Base-by-base conservation (phyloP, 2,113 vertebrate genomes). In the Xiphophorus couchianus region DNA sequence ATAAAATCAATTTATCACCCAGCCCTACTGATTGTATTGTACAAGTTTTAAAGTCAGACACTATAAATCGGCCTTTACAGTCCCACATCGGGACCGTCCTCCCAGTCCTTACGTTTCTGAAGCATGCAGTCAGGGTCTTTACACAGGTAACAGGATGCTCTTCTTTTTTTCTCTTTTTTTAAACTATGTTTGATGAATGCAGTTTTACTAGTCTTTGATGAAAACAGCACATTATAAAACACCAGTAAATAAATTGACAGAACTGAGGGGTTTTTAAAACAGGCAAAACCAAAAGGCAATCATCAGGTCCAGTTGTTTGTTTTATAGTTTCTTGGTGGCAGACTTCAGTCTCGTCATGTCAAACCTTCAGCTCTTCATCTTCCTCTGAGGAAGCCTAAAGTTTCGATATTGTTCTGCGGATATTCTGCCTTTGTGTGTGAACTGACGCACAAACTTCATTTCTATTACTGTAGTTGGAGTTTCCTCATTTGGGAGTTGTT, bases 351-450 rank as follows among this genome's bases (percentile, higher is more conserved):
- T 88, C 83, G 86, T 79, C 72, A 48, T 66, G 25, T 87, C 89
- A 87, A 86, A 37, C 84, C 83, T 54, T 85, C 54, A 76, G 44
- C 77, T 83, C 82, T 67, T 85, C 58, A 78, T 74, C 77, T 81
- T 79, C 60, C 75, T 27, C 13, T 33, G 65, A 65, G 69, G 31
- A 81, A 82, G 60, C 67, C 63, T 84, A 29, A 3, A 51, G 70
- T 70, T 30, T 85, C 74, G 81, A 73, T 82, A 58, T 42, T 71
- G 70, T 48, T 76, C 64, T 78, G 35, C 62, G 14, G 31, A 76
- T 60, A 42, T 73, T 0, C 62, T 71, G 69, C 69, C 35, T 78
- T 62, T 74, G 39, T 74, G 22, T 64, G 70, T 77, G 76, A 48
- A 74, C 64, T 72, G 42, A 17, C 62, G 44, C 62, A 75, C 35